Evolutionary conservation across 2,888 invertebrate genomes (phyloP).

Genomic region (Leptopilina syphax): DNA sequence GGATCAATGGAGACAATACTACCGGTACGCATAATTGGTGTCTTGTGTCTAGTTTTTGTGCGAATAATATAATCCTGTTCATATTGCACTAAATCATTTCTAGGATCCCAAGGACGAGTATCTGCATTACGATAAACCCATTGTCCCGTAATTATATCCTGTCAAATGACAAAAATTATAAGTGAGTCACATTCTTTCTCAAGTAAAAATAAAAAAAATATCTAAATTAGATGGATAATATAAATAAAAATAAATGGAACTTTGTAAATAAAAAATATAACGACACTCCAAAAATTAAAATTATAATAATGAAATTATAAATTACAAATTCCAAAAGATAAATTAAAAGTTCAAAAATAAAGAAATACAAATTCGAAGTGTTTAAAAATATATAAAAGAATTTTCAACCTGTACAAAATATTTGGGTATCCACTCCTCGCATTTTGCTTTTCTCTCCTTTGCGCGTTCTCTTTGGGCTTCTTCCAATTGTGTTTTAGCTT

Average conservation of each 20-base stretch:
- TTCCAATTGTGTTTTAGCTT: constrained; percentile 93
- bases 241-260: too few species aligned
- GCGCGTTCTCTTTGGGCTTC: constrained; percentile 89
- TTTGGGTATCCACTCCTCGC: constrained; percentile 85
- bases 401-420: constrained; percentile 82
- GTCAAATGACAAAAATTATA: constrained; percentile 8
- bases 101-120: constrained; percentile 91
- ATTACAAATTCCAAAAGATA: neutral
- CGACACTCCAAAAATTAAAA: neutral
- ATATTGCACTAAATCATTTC: constrained; percentile 91
- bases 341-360: neutral
- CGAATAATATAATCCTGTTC: constrained; percentile 89
- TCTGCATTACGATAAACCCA: constrained; percentile 90
- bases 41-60: constrained; percentile 86
- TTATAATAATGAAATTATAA: neutral
- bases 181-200: too few species aligned
- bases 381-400: neutral
- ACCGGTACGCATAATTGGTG: constrained; percentile 85
- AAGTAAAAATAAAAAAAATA: too few species aligned
- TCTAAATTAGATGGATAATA: neutral
- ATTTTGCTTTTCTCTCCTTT: constrained; percentile 82
- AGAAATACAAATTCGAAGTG: neutral
- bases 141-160: constrained; percentile 78
- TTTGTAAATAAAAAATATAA: too few species aligned
- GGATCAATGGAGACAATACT: constrained; percentile 85